Evolutionary conservation across 2,888 invertebrate genomes (phyloP), one percentile per base, ranked within the genome.

Genomic region (Brachylomia viminalis): DNA sequence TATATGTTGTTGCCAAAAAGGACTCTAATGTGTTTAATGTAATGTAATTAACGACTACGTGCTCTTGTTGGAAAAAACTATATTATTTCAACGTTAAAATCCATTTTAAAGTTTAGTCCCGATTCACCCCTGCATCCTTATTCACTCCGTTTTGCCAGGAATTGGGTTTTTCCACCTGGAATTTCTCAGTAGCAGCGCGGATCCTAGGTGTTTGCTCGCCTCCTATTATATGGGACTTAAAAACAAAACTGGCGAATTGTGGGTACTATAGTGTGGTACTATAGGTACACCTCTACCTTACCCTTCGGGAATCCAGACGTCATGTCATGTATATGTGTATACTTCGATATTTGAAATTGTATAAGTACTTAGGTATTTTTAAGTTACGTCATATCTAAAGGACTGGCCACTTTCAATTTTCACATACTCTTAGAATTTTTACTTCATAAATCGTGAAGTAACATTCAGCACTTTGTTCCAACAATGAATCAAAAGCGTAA

Each of bases 401-500:
- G 13, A 64, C 7, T 58, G 58, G 3, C 47, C 33, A 65, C 49
- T 78, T 68, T 70, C 33, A 72, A 64, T 76, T 78, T 69, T 70
- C 52, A 70, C 49, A 64, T 68, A 64, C 0, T 61, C 7, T 61
- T 65, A 42, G 7, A 67, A n/a, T 30, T 67, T 80, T 80, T 45
- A 49, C 33, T 49, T 33, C 80, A 59, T 69, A 70, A 67, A 67
- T 64, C 88, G 87, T 88, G 89, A 89, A 89, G 89, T 89, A 79
- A 85, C 82, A 87, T 80, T 90, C 87, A 88, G 86, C 87, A 90
- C 91, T 93, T 94, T 95, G 94, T 94, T 92, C 90, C 89, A 89
- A 91, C 92, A 93, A 92, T 94, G 93, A 94, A 93, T 95, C 93
- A 94, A 92, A 90, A 83, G 87, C 84, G 87, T 93, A 94, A 94